These are phyloP conservation scores for Linurgus olivaceus DNA, from an alignment of 2,797 vertebrate genomes.

Conservation along the genomic window DNA sequence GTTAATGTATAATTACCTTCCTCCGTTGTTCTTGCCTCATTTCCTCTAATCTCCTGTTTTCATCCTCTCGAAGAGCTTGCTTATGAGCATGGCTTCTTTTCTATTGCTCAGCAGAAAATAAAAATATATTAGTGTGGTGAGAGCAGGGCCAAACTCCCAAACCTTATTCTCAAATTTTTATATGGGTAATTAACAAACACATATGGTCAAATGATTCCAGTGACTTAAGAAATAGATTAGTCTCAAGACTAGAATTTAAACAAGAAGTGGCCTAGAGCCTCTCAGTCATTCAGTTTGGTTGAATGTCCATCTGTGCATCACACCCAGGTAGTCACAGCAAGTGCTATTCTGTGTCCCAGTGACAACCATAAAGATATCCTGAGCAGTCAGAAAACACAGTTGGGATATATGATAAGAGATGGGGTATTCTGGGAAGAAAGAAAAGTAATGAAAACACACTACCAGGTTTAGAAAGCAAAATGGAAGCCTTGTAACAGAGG, in stretches of 20 bases:
- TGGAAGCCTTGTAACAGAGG: neutral
- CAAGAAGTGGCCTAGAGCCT: neutral
- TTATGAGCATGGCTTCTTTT: conserved; percentile 45
- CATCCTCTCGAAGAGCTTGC: conserved; percentile 63
- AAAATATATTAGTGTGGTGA: neutral
- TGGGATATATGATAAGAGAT: neutral
- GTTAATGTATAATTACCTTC: conserved; percentile 73
- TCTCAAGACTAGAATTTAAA: neutral
- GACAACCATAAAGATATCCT: neutral
- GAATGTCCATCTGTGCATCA: neutral
- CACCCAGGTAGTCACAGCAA: neutral
- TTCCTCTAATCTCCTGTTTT: conserved; percentile 62
- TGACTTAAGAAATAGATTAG: neutral
- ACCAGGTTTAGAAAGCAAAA: neutral
- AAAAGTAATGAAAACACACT: neutral
- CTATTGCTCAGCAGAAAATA: conserved; percentile 59
- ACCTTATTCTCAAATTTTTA: neutral
- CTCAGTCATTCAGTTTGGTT: neutral
- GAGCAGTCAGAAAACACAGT: neutral
- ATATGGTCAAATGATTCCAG: neutral
- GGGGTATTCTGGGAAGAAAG: neutral
- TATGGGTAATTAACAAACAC: neutral
- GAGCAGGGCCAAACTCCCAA: neutral
- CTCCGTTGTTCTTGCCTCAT: conserved; percentile 73
- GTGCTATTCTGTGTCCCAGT: neutral